Conservation (phyloP, 2,888 invertebrate species). For the Blomia tropicalis region DNA sequence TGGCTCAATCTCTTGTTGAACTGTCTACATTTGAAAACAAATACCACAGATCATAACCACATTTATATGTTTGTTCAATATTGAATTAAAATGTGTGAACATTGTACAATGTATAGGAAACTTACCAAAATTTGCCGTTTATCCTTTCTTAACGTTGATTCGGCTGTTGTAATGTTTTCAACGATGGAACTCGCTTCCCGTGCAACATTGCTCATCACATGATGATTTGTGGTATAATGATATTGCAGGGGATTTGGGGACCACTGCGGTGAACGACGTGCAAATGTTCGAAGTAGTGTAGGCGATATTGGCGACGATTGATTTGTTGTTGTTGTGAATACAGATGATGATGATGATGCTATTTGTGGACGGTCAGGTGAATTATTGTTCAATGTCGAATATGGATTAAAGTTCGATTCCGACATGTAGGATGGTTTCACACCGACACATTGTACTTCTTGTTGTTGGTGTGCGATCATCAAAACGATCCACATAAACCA, state of each 20-base stretch:
- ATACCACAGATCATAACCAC: not conserved
- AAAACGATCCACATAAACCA: no score
- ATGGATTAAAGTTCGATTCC: not conserved
- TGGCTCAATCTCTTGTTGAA: not conserved
- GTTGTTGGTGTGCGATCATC: not conserved
- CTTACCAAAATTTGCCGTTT: not conserved
- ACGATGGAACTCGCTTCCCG: not conserved
- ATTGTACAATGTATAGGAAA: no score
- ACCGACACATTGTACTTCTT: not conserved
- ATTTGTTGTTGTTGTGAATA: not conserved
- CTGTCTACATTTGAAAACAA: no score
- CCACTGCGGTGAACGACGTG: not conserved
- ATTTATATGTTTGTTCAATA: not conserved
- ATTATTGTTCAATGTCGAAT: not conserved
- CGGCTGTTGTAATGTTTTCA: not conserved
- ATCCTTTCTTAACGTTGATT: not conserved
- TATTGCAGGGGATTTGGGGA: not conserved
- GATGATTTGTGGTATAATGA: not conserved
- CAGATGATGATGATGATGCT: not conserved
- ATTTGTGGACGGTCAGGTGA: not conserved
- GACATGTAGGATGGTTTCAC: not conserved
- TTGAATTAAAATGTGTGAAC: no score
- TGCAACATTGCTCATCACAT: not conserved
- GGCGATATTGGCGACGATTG: not conserved
- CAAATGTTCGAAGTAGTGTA: not conserved